Evolutionary conservation across 2,888 invertebrate genomes (phyloP).

Genomic region (Synanthedon tipuliformis): DNA sequence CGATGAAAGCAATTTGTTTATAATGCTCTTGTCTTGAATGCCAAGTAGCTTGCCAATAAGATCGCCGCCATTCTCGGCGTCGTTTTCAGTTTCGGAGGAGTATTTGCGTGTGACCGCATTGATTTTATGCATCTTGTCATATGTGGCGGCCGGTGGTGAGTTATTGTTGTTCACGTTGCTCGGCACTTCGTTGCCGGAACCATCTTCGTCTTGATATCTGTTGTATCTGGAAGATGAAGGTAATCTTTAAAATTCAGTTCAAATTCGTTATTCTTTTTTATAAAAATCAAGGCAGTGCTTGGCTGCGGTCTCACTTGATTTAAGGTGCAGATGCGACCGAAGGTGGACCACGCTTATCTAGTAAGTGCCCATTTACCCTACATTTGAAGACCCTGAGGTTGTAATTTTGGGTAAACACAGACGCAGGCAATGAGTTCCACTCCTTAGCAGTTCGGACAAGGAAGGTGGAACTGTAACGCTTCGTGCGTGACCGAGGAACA

Average conservation of each 20-base stretch:
- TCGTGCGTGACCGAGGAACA: too few species aligned
- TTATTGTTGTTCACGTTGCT: constrained; percentile 67
- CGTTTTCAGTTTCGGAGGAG: constrained; percentile 58
- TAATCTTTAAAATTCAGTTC: background rate
- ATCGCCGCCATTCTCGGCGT: constrained; percentile 74
- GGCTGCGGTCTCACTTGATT: too few species aligned
- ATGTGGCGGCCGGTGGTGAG: constrained; percentile 67
- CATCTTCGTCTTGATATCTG: constrained; percentile 56
- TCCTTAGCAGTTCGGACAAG: too few species aligned
- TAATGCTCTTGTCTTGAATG: constrained; percentile 85
- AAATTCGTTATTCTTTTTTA: too few species aligned
- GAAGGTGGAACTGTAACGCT: too few species aligned
- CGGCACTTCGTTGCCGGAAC: constrained; percentile 56
- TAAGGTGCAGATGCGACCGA: too few species aligned
- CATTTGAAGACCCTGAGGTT: too few species aligned
- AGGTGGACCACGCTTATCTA: too few species aligned
- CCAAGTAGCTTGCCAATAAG: constrained; percentile 91
- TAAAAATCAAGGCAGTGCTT: too few species aligned
- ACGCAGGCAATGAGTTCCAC: too few species aligned
- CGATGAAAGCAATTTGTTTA: constrained; percentile 85
- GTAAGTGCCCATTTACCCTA: too few species aligned
- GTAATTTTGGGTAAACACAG: too few species aligned
- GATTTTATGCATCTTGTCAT: constrained; percentile 65
- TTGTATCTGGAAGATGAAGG: constrained; percentile 25
- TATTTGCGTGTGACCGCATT: constrained; percentile 63